Evolutionary conservation across 2,113 vertebrate species (phyloP).

Genomic region (Chrysemys picta): DNA sequence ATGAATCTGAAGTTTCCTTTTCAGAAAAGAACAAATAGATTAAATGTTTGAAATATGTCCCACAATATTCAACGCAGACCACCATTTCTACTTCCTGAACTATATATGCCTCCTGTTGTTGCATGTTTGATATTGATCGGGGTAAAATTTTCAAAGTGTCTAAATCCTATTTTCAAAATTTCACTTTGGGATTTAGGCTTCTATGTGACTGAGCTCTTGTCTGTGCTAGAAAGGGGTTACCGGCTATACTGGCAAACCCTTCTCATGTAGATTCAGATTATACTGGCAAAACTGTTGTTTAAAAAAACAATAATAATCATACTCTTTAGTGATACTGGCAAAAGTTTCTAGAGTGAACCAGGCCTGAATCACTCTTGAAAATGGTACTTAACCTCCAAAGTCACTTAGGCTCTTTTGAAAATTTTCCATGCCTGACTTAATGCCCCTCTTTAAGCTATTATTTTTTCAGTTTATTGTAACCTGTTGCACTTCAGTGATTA

Average conservation of each 20-base stretch:
- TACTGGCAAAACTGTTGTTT: background rate
- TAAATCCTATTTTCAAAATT: background rate
- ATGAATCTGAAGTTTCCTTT: background rate
- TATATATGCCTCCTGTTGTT: background rate
- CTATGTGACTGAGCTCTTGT: background rate
- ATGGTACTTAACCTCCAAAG: background rate
- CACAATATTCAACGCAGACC: fast-evolving
- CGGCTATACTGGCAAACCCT: background rate
- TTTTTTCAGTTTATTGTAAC: background rate
- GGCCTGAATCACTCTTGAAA: background rate
- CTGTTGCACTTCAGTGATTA: background rate
- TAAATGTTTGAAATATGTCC: background rate
- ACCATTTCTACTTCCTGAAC: background rate
- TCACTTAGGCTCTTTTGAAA: background rate
- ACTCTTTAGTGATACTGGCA: background rate
- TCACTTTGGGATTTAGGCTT: background rate
- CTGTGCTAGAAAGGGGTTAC: background rate
- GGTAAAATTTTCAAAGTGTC: background rate
- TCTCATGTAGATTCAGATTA: background rate
- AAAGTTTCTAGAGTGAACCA: background rate
- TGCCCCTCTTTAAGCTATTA: fast-evolving
- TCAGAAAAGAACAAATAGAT: background rate
- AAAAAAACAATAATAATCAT: background rate
- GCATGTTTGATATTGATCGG: fast-evolving
- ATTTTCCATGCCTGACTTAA: background rate